Evolutionary conservation across 2,113 vertebrate genomes (phyloP).

Genomic region (Oreochromis niloticus): DNA sequence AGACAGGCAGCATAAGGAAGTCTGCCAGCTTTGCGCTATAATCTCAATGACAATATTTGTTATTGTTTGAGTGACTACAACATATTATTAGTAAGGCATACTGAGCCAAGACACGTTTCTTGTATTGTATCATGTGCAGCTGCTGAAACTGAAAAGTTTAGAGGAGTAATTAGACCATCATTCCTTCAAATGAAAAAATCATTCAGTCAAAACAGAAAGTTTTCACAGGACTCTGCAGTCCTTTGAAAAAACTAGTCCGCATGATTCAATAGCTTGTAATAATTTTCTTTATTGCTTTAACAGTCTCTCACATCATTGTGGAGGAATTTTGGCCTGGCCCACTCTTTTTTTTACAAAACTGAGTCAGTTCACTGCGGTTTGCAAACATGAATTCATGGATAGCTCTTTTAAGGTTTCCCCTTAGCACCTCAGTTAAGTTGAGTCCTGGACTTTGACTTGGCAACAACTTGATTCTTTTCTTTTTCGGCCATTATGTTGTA

Average conservation of each 20-base stretch:
- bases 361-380: not conserved
- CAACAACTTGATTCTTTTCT: not conserved
- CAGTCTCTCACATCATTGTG: not conserved
- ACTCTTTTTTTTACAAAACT: not conserved
- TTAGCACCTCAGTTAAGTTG: not conserved
- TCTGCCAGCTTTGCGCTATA: not conserved
- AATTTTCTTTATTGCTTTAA: not conserved
- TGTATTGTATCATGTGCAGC: not conserved
- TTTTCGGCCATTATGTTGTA: not conserved
- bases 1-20: not conserved
- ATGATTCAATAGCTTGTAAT: not conserved
- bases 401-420: not conserved
- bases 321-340: not conserved
- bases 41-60: not conserved
- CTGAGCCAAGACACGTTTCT: not conserved
- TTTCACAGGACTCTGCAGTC: not conserved
- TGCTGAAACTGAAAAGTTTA: not conserved
- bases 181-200: not conserved
- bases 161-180: not conserved
- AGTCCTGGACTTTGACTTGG: not conserved
- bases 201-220: not conserved
- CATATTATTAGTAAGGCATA: not conserved
- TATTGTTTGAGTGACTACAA: not conserved
- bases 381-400: not conserved
- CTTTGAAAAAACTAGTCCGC: not conserved